Percentiles rank a stretch among this genome's conserved stretches.
phyloP scores from a whole-genome alignment of 92 coral and sea anemone genomes.

The Blastomussa wellsi region DNA sequence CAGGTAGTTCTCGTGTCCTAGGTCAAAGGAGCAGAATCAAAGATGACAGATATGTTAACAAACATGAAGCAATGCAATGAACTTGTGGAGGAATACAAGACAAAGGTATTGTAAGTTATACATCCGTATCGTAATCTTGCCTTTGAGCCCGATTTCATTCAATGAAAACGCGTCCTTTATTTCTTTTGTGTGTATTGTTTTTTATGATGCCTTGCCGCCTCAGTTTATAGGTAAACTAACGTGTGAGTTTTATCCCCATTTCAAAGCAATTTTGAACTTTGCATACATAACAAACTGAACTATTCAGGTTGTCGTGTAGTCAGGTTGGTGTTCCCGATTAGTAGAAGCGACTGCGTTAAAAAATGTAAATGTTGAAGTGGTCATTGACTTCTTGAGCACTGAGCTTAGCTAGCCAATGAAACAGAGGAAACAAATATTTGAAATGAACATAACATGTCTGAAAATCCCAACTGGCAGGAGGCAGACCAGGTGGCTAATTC shows the following conservation, averaged over 20 bases:
- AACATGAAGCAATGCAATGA: slow-evolving; percentile 78
- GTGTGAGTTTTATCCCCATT: no score
- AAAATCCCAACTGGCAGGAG: no score
- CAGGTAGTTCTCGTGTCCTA: slow-evolving; percentile 30
- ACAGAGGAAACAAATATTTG: no score
- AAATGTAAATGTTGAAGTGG: no score
- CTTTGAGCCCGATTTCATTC: background rate
- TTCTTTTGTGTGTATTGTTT: no score
- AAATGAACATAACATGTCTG: no score
- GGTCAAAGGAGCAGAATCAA: slow-evolving; percentile 52
- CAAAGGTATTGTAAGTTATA: slow-evolving; percentile 59
- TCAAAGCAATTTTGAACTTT: background rate
- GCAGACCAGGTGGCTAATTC: no score
- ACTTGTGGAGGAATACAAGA: slow-evolving; percentile 65
- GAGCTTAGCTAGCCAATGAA: no score
- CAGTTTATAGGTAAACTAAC: no score
- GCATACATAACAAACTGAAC: background rate
- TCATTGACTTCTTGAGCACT: no score
- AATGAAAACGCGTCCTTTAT: background rate
- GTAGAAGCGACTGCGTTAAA: background rate
- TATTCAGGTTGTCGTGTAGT: background rate
- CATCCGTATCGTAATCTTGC: background rate
- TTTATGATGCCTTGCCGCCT: no score
- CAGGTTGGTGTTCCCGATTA: background rate
- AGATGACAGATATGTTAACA: slow-evolving; percentile 51